Evolutionary conservation across 2,888 invertebrate species (phyloP), one percentile per base, ranked within the genome.

Genomic region (Amblyjoppa proteus): DNA sequence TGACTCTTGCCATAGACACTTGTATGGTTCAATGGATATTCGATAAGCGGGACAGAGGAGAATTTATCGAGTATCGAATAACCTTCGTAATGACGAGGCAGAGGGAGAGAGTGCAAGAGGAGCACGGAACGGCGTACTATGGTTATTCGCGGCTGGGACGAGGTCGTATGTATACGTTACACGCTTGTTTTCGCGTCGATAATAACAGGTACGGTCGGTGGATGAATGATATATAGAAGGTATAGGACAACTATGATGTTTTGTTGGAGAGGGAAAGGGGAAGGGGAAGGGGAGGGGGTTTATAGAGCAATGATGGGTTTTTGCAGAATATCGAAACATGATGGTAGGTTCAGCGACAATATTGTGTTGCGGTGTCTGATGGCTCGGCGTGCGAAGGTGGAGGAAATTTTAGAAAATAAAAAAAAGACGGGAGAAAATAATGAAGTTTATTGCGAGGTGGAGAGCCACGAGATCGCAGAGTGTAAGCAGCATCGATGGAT

Each of bases 11-110:
- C n/a, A 49, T 71, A 73, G 20, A 66, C 56, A 70, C 58, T 78
- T 69, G 34, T 73, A 45, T 49, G 58, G 13, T 68, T 34, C 49
- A 56, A 80, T 84, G 76, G 70, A 76, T 80, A 76, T 80, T 80
- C 80, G 75, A 80, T 80, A 68, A 80, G 66, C 58, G 53, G 66
- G 71, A 68, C 58, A 66, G 51, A 25, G 75, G 41, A 66, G 38
- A 45, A 79, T 80, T 84, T 71, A 83, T 83, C 73, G 77, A 77
- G 82, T 73, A 81, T 81, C 84, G 84, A 81, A 77, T 77, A 68
- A 71, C 71, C 75, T 69, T 28, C 56, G 76, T n/a, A 64, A 76
- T 66, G 76, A 76, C 41, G 80, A 31, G 66, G 73, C 56, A 58
- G 20, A 25, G 56, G 13, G 41, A 34, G 34, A 34, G 41, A 41